A percentile compares a stretch with the other conserved stretches of the same genome.
Conservation (phyloP, 92 coral and sea anemone species). For the Siderastrea radians region DNA sequence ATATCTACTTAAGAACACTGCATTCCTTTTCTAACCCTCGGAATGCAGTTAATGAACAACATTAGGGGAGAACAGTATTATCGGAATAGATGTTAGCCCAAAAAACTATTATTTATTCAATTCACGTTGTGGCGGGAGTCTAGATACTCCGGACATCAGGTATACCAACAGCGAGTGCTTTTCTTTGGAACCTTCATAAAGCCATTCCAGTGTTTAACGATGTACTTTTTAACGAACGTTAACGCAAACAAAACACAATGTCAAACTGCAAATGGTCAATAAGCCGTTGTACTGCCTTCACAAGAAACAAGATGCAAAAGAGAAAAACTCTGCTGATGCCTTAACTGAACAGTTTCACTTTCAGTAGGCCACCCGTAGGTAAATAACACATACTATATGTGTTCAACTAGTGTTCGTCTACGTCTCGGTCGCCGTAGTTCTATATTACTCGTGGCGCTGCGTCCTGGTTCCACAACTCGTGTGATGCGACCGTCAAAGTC, state of each 20-base stretch:
- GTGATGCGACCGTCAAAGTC: conserved; percentile 23
- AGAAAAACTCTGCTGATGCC: background rate
- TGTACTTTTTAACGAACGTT: conserved; percentile 1
- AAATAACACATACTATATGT: conserved; percentile 5
- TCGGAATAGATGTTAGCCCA: background rate
- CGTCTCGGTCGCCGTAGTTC: background rate
- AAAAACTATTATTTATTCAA: background rate
- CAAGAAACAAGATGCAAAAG: background rate
- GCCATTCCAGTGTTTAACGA: conserved; percentile 11
- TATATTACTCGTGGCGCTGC: background rate
- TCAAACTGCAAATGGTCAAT: background rate
- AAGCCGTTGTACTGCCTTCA: background rate
- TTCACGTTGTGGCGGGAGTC: conserved; percentile 3
- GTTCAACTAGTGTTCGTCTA: conserved; percentile 19
- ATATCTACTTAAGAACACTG: too few relatives aligned
- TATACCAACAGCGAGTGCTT: conserved; percentile 17
- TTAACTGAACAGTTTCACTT: background rate
- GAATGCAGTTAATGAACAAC: too few relatives aligned
- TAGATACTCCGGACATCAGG: conserved; percentile 24
- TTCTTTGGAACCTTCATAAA: conserved; percentile 26
- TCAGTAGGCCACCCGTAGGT: background rate
- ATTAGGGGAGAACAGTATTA: background rate
- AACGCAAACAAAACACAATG: conserved; percentile 1
- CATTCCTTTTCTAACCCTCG: too few relatives aligned
- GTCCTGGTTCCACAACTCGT: conserved; percentile 25